These are phyloP conservation scores for Diphyllodes magnificus DNA, from an alignment of 2,113 vertebrate genomes.

Conservation along the genomic window DNA sequence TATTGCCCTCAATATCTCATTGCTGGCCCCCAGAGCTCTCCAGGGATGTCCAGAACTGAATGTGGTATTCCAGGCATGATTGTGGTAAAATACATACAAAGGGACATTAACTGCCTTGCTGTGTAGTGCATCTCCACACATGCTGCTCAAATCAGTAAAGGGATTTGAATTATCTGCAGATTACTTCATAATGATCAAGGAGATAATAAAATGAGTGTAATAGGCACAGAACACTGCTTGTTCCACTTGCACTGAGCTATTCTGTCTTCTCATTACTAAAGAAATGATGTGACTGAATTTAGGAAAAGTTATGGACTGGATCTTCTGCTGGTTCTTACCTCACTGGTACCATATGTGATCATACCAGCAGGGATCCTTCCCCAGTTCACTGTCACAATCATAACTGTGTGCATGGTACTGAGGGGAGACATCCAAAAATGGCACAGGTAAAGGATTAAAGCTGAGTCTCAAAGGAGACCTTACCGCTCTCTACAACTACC, in stretches of 20 bases:
- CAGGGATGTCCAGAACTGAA: not conserved
- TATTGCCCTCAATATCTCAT: not conserved
- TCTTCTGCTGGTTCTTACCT: not conserved
- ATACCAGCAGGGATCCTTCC: not conserved
- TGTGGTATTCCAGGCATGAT: not conserved
- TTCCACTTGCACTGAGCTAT: not conserved
- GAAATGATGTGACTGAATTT: not conserved
- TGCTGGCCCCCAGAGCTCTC: not conserved
- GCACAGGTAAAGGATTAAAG: not conserved
- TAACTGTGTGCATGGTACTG: not conserved
- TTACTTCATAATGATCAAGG: not conserved
- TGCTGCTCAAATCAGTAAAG: not conserved
- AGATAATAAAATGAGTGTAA: not conserved
- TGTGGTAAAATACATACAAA: not conserved
- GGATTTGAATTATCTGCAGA: not conserved
- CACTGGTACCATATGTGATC: not conserved
- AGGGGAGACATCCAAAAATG: not conserved
- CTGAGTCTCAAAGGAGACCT: not conserved
- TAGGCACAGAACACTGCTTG: not conserved
- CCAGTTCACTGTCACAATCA: not conserved
- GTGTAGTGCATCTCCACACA: not conserved
- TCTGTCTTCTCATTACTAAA: not conserved
- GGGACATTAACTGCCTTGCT: not conserved
- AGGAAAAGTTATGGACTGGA: not conserved
- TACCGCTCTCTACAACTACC: not conserved